Conservation (phyloP, 2,888 invertebrate genomes). For the Apamea epomidion region DNA sequence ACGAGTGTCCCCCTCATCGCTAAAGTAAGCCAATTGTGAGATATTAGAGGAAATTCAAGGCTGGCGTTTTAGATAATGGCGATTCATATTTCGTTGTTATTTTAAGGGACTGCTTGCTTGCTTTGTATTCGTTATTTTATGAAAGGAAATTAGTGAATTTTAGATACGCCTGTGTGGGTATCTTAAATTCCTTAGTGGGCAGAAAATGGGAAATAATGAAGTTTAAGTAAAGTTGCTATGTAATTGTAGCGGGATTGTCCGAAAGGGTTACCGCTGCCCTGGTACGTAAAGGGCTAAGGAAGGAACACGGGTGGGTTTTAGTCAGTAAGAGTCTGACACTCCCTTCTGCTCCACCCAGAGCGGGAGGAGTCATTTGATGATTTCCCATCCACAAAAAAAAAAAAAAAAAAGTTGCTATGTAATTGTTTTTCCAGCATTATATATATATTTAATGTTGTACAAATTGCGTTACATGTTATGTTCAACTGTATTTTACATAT, state of each 20-base stretch:
- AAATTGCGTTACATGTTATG: background rate
- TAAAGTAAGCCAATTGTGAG: conserved; percentile 60
- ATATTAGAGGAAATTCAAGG: conserved; percentile 62
- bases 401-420: background rate
- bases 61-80: conserved; percentile 52
- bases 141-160: conserved; percentile 19
- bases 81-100: conserved; percentile 56
- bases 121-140: conserved; percentile 36
- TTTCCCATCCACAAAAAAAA: no score
- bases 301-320: no score
- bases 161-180: background rate
- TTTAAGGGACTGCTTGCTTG: conserved; percentile 19
- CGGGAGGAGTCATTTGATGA: no score
- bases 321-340: no score
- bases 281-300: no score
- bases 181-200: background rate
- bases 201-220: background rate
- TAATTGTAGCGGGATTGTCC: no score
- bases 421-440: background rate
- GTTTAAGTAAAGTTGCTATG: background rate
- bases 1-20: conserved; percentile 44
- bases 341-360: no score
- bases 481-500: background rate
- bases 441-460: no score
- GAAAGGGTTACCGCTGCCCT: no score